Evolutionary conservation across 2,888 invertebrate genomes (phyloP).

Genomic region (Plagiodera versicolora): DNA sequence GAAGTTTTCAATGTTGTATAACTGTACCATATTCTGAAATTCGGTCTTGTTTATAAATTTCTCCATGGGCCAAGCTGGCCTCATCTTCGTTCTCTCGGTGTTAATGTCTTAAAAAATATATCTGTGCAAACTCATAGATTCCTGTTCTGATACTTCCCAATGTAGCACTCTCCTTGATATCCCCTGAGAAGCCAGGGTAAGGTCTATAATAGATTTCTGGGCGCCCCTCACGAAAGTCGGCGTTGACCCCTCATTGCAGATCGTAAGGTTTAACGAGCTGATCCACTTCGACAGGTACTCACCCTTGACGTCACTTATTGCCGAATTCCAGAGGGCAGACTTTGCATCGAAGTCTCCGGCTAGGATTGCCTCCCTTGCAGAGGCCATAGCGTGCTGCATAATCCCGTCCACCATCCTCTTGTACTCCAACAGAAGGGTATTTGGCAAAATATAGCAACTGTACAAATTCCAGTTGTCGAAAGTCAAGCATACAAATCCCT

Average conservation of each 20-base stretch:
- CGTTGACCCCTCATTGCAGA: conserved; percentile 1
- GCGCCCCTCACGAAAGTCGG: conserved; percentile 13
- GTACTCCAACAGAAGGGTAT: background rate
- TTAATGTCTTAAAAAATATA: background rate
- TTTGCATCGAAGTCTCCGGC: conserved; percentile 21
- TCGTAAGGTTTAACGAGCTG: conserved; percentile 1
- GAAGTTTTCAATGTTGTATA: too few relatives aligned
- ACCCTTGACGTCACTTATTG: conserved; percentile 8
- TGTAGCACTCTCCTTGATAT: background rate
- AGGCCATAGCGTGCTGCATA: background rate
- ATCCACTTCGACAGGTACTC: conserved; percentile 13
- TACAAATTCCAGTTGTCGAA: background rate
- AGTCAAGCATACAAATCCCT: conserved; percentile 1
- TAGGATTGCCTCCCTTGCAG: background rate
- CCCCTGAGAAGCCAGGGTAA: background rate
- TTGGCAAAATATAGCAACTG: conserved; percentile 12
- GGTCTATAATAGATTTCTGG: conserved; percentile 6
- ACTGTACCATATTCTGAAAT: too few relatives aligned
- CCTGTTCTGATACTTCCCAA: background rate
- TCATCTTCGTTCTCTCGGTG: too few relatives aligned
- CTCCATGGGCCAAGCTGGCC: too few relatives aligned
- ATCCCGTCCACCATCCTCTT: background rate
- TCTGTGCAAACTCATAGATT: background rate
- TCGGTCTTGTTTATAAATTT: too few relatives aligned
- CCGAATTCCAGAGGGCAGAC: conserved; percentile 13